Evolutionary conservation across 2,888 invertebrate genomes (phyloP).

Genomic region (Chloroclysta siterata): DNA sequence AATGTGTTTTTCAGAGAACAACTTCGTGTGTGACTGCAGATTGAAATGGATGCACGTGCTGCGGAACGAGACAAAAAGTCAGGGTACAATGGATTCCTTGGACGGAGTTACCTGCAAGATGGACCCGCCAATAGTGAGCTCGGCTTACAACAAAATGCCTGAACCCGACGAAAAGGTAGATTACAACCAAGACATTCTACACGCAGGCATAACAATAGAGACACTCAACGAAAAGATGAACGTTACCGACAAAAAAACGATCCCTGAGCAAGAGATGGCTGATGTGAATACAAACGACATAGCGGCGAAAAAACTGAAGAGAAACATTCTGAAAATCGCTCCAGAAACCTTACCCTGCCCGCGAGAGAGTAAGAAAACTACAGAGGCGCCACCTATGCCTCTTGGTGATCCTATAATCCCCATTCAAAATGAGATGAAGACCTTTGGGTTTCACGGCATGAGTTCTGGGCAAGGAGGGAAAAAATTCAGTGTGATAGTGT

Average conservation of each 20-base stretch:
- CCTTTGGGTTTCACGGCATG: slow-evolving; percentile 71
- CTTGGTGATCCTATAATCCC: slow-evolving; percentile 75
- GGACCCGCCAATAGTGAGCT: slow-evolving; percentile 81
- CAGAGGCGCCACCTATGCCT: slow-evolving; percentile 62
- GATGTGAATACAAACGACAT: slow-evolving; percentile 56
- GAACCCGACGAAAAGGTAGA: slow-evolving; percentile 64
- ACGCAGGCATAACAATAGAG: slow-evolving; percentile 70
- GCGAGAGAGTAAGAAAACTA: slow-evolving; percentile 66
- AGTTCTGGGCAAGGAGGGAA: slow-evolving; percentile 54
- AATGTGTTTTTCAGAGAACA: slow-evolving; percentile 87
- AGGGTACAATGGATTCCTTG: slow-evolving; percentile 87
- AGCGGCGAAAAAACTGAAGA: slow-evolving; percentile 67
- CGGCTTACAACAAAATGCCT: slow-evolving; percentile 78
- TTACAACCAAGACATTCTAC: slow-evolving; percentile 69
- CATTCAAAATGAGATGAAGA: slow-evolving; percentile 80
- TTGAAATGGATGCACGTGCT: slow-evolving; percentile 92
- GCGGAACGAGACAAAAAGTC: slow-evolving; percentile 90
- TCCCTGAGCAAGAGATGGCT: slow-evolving; percentile 52
- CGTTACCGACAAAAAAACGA: slow-evolving; percentile 62
- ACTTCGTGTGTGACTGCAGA: slow-evolving; percentile 93
- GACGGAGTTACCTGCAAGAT: slow-evolving; percentile 90
- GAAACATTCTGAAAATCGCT: slow-evolving; percentile 71
- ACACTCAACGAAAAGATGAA: slow-evolving; percentile 68
- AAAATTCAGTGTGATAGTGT: slow-evolving; percentile 50
- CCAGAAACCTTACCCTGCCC: slow-evolving; percentile 76